Base-by-base conservation (phyloP, 2,797 vertebrate species). In the Euthynnus affinis region DNA sequence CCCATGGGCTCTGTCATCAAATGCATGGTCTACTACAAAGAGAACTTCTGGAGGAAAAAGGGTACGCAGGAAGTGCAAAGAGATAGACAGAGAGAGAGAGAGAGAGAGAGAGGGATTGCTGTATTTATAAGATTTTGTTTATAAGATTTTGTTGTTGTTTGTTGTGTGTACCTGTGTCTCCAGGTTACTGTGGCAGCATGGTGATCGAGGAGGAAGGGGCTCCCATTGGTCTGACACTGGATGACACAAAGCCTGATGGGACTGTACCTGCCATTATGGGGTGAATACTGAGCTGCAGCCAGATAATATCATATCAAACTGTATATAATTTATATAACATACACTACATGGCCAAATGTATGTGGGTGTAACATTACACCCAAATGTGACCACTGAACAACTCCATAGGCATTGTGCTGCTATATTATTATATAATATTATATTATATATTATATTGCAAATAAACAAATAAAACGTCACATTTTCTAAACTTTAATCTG, bases 1-100 rank as follows among this genome's bases (percentile, higher is more conserved):
- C 98, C 98, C 72, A 96, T 98, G 96, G 98, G 98, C 84, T 97
- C 96, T 8, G 97, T 99, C 91, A 99, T 99, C 92, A 99, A 99
- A 91, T 98, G 97, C 91, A 98, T 99, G 75, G 96, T 99, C 63
- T 99, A 99, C 93, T 99, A 99, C 87, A 97, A 92, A 67, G 97
- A 99, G 78, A 96, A 96, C 83, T 99, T 99, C 93, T 99, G 98
- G 98, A 97, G 95, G 89, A 96, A 97, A 87, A 98, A 96, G 71
- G 96, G 98, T 99, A 73, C 0, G 6, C 13, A 15, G 51, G 27
- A 62, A 10, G 13, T 13, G 10, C 2, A 10, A 1, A 18, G 6
- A 5, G 4, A 1, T 7, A 9, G 34, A 13, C 1, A 3, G 14
- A 23, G 7, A 2, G 9, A 18, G 2, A 10, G 1, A 18, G 6